Conservation (phyloP, 2,888 invertebrate genomes). For the Acrobasis repandana region DNA sequence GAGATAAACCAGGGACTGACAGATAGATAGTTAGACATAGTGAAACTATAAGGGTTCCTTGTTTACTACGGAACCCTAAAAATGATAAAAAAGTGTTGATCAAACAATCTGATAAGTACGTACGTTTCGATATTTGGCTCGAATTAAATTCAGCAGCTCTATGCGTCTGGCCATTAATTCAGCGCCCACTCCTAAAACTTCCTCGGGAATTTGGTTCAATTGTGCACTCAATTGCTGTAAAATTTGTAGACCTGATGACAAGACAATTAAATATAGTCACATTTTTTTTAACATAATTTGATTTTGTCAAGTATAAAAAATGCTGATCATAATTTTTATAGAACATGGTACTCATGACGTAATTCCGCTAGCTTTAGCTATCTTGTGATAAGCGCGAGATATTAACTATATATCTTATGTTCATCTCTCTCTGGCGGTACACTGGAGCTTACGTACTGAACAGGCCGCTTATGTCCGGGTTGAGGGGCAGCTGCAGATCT, state of each 20-base stretch:
- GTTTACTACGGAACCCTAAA: too few species aligned
- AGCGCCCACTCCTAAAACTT: conserved; percentile 52
- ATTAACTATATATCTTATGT: background rate
- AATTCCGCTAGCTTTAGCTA: background rate
- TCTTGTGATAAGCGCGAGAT: background rate
- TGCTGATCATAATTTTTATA: too few species aligned
- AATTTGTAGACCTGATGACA: conserved; percentile 52
- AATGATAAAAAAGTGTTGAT: too few species aligned
- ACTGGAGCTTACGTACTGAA: conserved; percentile 47
- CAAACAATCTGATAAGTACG: conserved; percentile 43
- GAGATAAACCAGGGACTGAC: too few species aligned
- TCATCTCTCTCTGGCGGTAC: background rate
- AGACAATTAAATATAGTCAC: background rate
- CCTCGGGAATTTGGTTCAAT: conserved; percentile 62
- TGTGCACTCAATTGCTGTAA: conserved; percentile 57
- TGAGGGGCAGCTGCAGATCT: conserved; percentile 47
- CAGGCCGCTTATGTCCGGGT: conserved; percentile 52
- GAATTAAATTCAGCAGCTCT: conserved; percentile 56
- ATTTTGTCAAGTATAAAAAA: too few species aligned
- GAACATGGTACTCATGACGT: too few species aligned
- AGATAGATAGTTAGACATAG: too few species aligned
- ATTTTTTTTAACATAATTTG: too few species aligned
- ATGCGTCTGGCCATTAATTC: conserved; percentile 67
- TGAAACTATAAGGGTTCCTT: too few species aligned
- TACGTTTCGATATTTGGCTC: conserved; percentile 54